Evolutionary conservation across 1,140 invertebrate species (phyloP), one percentile per base, ranked within the genome.

Genomic region (Cataglyphis hispanica): DNA sequence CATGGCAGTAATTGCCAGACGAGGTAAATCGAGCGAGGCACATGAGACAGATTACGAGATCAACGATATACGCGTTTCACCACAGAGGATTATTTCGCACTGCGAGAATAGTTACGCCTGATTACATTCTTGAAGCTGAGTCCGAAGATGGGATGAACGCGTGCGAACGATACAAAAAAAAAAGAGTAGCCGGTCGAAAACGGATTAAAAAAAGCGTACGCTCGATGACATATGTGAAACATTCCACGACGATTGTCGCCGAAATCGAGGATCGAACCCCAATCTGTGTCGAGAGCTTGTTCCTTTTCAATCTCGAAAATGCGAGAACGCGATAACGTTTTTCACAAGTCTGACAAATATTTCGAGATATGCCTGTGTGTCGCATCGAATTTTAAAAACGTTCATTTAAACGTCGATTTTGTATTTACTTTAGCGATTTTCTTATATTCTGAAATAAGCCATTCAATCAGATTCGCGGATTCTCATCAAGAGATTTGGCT

Each of bases 11-110:
- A 70, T 70, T 43, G 53, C 43, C 40, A 83, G 58, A 61, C 67
- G 50, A 76, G 70, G 53, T 84, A 89, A 89, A 89, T 89, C 78
- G 87, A 46, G 74, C 85, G 75, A 80, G 75, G 60, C 40, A 37
- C 64, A 56, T 61, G 31, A 70, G 74, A 88, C 46, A 88, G 67
- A 63, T 74, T 43, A 25, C 53, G n/a, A 31, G 8, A 50, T 16
- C 63, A 37, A 11, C 19, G 7, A 78, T 81, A 58, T 40, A 43
- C 16, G 7, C 50, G 46, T 43, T 37, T n/a, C 34, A 43, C 22
- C 64, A 16, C 64, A 40, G 31, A 70, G 64, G 25, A 60, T 25
- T n/a, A 19, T 78, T 67, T 81, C 50, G 37, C 25, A 5, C 25
- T 13, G 37, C 37, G 50, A 58, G 1, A 81, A 70, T 11, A 43